These are phyloP conservation scores for Pedicia rivosa DNA, from an alignment of 2,888 invertebrate genomes.

Conservation along the genomic window DNA sequence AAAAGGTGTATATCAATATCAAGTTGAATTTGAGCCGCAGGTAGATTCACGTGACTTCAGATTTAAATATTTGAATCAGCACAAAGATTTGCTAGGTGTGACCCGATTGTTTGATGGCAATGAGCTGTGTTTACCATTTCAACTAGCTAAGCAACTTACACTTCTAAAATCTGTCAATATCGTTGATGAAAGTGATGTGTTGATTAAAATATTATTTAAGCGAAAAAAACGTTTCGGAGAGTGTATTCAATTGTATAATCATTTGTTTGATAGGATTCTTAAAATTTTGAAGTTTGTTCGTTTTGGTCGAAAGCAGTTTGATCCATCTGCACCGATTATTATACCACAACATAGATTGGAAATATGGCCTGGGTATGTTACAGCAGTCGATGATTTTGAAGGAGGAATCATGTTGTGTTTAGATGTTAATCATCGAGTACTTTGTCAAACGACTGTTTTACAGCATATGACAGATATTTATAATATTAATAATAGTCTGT, in stretches of 20 bases:
- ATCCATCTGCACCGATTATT: constrained; percentile 48
- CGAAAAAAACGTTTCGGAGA: constrained; percentile 42
- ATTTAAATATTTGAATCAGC: constrained; percentile 37
- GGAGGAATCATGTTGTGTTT: constrained; percentile 76
- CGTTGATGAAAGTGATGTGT: constrained; percentile 32
- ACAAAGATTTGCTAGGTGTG: constrained; percentile 41
- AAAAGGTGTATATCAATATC: constrained; percentile 65
- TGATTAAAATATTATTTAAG: constrained; percentile 37
- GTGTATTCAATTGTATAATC: constrained; percentile 65
- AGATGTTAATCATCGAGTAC: constrained; percentile 71
- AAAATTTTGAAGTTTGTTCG: constrained; percentile 50
- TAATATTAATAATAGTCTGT: constrained; percentile 17
- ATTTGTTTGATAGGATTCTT: constrained; percentile 69
- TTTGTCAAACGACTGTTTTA: constrained; percentile 63
- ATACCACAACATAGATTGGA: constrained; percentile 65
- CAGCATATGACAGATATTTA: constrained; percentile 36
- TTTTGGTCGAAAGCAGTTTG: constrained; percentile 64
- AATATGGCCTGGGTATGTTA: constrained; percentile 85
- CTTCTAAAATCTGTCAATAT: constrained; percentile 37
- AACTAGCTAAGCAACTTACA: constrained; percentile 41
- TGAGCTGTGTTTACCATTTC: constrained; percentile 54
- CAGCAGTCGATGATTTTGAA: constrained; percentile 72
- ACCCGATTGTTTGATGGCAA: constrained; percentile 73
- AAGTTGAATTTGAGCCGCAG: constrained; percentile 57
- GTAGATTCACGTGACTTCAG: constrained; percentile 54